Evolutionary conservation across 2,797 vertebrate genomes (phyloP), one percentile per base, ranked within the genome.

Genomic region (Poeciliopsis turneri): DNA sequence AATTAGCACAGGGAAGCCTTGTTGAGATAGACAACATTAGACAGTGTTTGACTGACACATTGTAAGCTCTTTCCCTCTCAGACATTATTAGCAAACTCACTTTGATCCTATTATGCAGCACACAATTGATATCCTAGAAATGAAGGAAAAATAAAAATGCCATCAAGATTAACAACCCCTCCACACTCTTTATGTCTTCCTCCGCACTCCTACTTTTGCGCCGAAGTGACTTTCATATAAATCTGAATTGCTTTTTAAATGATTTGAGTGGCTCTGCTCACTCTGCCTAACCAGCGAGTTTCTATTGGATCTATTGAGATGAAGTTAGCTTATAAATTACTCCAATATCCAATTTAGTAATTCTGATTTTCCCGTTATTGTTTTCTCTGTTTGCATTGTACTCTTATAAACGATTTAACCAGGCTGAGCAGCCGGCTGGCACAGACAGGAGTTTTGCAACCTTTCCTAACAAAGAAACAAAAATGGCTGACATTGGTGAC

Each of bases 191-290:
- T 93, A 90, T 94, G 93, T 92, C 90, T 88, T 91, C 89, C 85
- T 85, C 89, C 2, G 13, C 59, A 43, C 90, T 77, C 93, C 90
- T 86, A 87, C 87, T 93, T 94, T 92, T 94, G 92, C 91, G 90
- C 81, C 87, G 87, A 94, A 83, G 84, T 76, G 0, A 78, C 87
- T 90, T 94, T 95, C 93, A 94, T 95, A 94, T 94, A 92, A 94
- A 92, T 93, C 91, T 94, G 94, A 95, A 96, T 95, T 95, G 94
- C 93, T 95, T 96, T 96, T 96, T 96, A 93, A 95, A 95, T 96
- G 95, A 96, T 94, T 94, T 83, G 81, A 93, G 91, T 83, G 88
- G 87, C 92, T 91, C 90, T 80, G 85, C 90, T 93, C 92, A 90
- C 88, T 74, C 92, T 89, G 89, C 91, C 93, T 94, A 95, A 95